phyloP scores from a whole-genome alignment of 2,888 invertebrate species.

The Thalpophila matura region DNA sequence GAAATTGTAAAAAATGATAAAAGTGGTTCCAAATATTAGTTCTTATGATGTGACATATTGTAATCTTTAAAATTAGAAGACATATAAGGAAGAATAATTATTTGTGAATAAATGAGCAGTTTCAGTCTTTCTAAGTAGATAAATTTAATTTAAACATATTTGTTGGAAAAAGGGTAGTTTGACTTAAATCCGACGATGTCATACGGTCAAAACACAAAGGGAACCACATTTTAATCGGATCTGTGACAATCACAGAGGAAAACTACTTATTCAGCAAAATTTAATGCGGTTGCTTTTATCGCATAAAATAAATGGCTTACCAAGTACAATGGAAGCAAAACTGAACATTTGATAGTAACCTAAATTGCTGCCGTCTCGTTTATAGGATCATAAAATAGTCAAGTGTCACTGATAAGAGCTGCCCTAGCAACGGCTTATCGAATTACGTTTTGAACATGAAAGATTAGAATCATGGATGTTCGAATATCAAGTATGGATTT shows the following conservation, averaged over 20 bases:
- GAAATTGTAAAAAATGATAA: neutral
- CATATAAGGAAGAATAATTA: no score
- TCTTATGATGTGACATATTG: no score
- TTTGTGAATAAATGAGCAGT: neutral
- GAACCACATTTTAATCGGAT: constrained; percentile 52
- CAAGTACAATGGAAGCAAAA: neutral
- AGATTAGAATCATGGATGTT: no score
- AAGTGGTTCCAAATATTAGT: neutral
- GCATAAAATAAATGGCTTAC: neutral
- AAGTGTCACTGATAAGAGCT: neutral
- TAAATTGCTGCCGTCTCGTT: neutral
- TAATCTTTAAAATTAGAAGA: no score
- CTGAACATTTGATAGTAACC: constrained; percentile 2
- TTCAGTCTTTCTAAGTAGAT: constrained; percentile 1
- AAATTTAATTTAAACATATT: neutral
- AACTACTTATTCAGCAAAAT: constrained; percentile 12
- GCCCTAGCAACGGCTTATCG: neutral
- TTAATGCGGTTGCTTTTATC: constrained; percentile 24
- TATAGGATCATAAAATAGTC: constrained; percentile 20
- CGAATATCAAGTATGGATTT: no score
- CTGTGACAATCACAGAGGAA: constrained; percentile 1
- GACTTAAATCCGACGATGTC: neutral
- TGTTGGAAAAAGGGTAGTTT: constrained; percentile 2
- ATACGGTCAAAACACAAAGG: constrained; percentile 20
- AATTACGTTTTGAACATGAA: no score